Conservation (phyloP, 2,888 invertebrate genomes). For the Blera fallax region DNA sequence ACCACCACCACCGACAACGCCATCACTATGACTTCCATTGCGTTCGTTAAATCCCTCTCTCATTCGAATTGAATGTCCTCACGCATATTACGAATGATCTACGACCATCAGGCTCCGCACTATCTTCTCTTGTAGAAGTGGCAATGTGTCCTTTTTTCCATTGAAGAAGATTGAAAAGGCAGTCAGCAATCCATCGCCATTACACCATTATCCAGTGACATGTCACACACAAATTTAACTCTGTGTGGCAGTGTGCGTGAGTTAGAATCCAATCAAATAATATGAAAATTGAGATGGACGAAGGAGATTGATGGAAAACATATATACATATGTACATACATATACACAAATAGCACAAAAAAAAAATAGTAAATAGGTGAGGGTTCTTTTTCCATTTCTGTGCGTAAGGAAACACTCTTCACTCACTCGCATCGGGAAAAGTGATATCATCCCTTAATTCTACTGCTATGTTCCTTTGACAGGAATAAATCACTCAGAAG, state of each 20-base stretch:
- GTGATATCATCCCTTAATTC: constrained; percentile 72
- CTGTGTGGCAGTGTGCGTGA: constrained; percentile 27
- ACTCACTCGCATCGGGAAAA: constrained; percentile 10
- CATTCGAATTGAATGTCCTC: constrained; percentile 69
- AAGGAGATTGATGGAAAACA: constrained; percentile 54
- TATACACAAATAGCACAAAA: not conserved
- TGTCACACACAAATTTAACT: constrained; percentile 56
- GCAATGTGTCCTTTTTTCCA: constrained; percentile 5
- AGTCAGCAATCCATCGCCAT: constrained; percentile 72
- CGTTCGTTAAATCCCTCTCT: constrained; percentile 24
- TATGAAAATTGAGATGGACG: constrained; percentile 69
- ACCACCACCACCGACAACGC: constrained; percentile 34
- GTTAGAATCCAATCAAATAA: constrained; percentile 65
- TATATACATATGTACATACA: no score
- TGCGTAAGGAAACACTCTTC: constrained; percentile 39
- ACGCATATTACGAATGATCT: constrained; percentile 70
- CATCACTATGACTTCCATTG: constrained; percentile 1
- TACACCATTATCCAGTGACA: constrained; percentile 68
- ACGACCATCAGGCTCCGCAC: constrained; percentile 52
- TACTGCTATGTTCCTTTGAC: constrained; percentile 77
- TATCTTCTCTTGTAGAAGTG: not conserved
- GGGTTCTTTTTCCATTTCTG: constrained; percentile 52
- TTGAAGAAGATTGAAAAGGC: constrained; percentile 70
- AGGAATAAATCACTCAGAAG: constrained; percentile 81
- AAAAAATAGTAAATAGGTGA: not conserved